A percentile compares a stretch with the other conserved stretches of the same genome.
phyloP scores from a whole-genome alignment of 2,113 vertebrate genomes.

The Rutilus rutilus region DNA sequence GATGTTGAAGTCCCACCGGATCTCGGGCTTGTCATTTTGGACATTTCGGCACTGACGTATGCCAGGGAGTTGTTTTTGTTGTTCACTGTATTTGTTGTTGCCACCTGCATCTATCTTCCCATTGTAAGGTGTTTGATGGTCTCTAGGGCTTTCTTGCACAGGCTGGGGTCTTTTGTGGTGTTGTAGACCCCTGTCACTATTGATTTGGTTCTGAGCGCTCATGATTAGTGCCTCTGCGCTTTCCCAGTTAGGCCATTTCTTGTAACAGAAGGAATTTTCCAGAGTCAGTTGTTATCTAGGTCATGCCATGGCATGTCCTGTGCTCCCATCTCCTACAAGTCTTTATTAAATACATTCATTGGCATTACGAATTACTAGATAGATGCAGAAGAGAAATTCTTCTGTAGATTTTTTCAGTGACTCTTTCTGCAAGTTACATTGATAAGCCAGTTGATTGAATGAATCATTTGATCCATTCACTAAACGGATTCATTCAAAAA shows the following conservation, averaged over 20 bases:
- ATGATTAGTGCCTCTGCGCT: slow-evolving; percentile 20
- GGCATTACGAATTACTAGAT: background rate
- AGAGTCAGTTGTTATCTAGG: slow-evolving; percentile 3
- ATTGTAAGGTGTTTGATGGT: background rate
- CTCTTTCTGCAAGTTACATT: background rate
- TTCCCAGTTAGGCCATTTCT: background rate
- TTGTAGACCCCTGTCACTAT: slow-evolving; percentile 33
- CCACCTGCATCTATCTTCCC: background rate
- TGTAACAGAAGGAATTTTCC: background rate
- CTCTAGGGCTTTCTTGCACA: slow-evolving; percentile 5
- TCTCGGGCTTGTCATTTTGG: slow-evolving; percentile 5
- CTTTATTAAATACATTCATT: background rate
- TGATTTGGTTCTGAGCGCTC: slow-evolving; percentile 7
- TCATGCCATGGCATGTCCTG: background rate
- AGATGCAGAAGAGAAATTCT: background rate
- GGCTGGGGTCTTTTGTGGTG: background rate
- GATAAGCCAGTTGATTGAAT: background rate
- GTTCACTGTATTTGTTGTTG: slow-evolving; percentile 23
- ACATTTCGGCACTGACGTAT: background rate
- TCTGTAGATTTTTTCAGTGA: too few species aligned
- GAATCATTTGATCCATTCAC: background rate
- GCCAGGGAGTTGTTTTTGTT: background rate
- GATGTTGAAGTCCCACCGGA: background rate
- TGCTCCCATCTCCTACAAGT: background rate
- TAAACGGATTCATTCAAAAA: background rate